A percentile compares a stretch with the other conserved stretches of the same genome.
These are phyloP conservation scores for Capitella teleta DNA, from an alignment of 1,140 invertebrate genomes.

Conservation along the genomic window DNA sequence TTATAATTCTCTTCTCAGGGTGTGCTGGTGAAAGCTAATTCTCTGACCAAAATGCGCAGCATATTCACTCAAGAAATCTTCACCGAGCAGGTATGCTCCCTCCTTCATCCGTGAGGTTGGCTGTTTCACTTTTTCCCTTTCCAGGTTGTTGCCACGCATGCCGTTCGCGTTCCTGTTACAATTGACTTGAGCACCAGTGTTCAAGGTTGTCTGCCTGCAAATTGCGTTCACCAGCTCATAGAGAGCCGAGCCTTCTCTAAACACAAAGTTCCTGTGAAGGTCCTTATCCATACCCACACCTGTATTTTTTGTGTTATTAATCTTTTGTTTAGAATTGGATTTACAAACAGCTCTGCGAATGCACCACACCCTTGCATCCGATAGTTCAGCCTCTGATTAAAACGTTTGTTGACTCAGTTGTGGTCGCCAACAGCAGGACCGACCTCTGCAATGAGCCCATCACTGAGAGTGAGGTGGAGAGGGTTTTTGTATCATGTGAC, in stretches of 20 bases:
- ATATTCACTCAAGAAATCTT: slow-evolving; percentile 96
- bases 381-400: slow-evolving; percentile 86
- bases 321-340: slow-evolving; percentile 62
- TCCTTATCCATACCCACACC: slow-evolving; percentile 5
- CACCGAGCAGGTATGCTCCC: slow-evolving; percentile 68
- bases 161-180: slow-evolving; percentile 90
- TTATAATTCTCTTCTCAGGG: background rate
- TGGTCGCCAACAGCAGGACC: slow-evolving; percentile 51
- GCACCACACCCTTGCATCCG: slow-evolving; percentile 76
- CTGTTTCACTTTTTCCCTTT: background rate
- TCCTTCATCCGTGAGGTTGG: background rate
- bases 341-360: slow-evolving; percentile 78
- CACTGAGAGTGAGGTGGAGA: slow-evolving; percentile 69
- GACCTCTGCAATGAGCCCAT: slow-evolving; percentile 82
- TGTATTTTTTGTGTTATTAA: background rate
- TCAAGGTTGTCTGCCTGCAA: slow-evolving; percentile 84
- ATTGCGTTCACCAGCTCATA: slow-evolving; percentile 91
- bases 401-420: slow-evolving; percentile 86
- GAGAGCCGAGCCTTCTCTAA: slow-evolving; percentile 92
- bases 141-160: slow-evolving; percentile 84
- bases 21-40: slow-evolving; percentile 65
- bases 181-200: slow-evolving; percentile 76
- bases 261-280: slow-evolving; percentile 59
- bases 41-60: slow-evolving; percentile 79
- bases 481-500: too few relatives aligned